Conservation (phyloP, 1,140 invertebrate genomes). For the Zaprionus capensis region DNA sequence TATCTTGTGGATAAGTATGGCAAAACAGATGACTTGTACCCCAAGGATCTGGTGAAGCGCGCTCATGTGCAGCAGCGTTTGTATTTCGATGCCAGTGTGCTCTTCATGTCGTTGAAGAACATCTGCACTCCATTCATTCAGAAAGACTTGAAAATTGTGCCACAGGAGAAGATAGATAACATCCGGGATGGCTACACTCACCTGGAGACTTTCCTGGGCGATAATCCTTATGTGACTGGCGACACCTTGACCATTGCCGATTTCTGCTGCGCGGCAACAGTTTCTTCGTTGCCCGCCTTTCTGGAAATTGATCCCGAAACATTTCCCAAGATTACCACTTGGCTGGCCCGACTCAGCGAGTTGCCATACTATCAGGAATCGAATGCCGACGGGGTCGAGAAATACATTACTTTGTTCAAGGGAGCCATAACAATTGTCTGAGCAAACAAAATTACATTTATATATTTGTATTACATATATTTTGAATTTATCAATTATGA, state of each 20-base stretch:
- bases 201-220: slow-evolving; percentile 85
- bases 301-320: slow-evolving; percentile 69
- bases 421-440: slow-evolving; percentile 46
- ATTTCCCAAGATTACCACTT: slow-evolving; percentile 75
- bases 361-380: slow-evolving; percentile 83
- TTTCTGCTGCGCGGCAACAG: slow-evolving; percentile 85
- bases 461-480: neutral
- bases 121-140: slow-evolving; percentile 48
- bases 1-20: slow-evolving; percentile 87
- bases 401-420: slow-evolving; percentile 65
- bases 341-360: slow-evolving; percentile 68
- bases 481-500: neutral
- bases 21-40: slow-evolving; percentile 86
- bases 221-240: slow-evolving; percentile 85
- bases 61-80: slow-evolving; percentile 86
- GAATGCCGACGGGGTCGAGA: slow-evolving; percentile 74
- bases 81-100: slow-evolving; percentile 86
- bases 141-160: slow-evolving; percentile 51
- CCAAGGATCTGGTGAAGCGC: slow-evolving; percentile 85
- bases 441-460: neutral
- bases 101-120: slow-evolving; percentile 83
- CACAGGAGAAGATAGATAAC: slow-evolving; percentile 65
- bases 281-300: slow-evolving; percentile 75
- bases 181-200: slow-evolving; percentile 85
- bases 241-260: slow-evolving; percentile 87